Percentiles rank a stretch among this genome's conserved stretches.
Conservation (phyloP, 2,113 vertebrate species). For the Urocolius indicus region DNA sequence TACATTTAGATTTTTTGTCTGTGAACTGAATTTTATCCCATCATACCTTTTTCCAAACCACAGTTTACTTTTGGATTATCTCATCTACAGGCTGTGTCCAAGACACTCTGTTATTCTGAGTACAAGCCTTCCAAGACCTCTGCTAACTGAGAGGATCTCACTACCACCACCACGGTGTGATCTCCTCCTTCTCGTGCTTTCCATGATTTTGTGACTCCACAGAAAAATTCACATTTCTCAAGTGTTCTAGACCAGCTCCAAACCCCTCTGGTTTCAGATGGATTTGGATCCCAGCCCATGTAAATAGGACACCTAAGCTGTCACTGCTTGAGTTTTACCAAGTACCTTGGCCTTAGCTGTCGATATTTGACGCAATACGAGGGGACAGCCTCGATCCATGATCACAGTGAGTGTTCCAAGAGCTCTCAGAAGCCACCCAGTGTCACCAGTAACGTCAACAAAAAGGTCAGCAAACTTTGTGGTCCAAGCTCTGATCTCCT, state of each 20-base stretch:
- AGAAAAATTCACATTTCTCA: neutral
- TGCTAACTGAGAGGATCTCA: neutral
- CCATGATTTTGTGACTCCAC: neutral
- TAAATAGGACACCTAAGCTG: neutral
- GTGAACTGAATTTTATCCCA: neutral
- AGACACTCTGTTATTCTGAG: neutral
- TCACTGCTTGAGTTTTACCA: neutral
- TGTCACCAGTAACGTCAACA: constrained; percentile 22
- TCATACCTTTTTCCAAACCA: neutral
- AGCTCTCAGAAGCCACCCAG: neutral
- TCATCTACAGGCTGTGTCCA: neutral
- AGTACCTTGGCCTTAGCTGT: neutral
- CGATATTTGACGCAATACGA: neutral
- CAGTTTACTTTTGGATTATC: neutral
- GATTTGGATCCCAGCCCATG: neutral
- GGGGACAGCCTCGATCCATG: neutral
- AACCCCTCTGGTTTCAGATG: neutral
- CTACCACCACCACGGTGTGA: neutral
- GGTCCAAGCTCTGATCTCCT: constrained; percentile 18
- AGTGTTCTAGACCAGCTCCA: neutral
- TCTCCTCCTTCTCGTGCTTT: neutral
- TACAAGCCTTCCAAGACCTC: neutral
- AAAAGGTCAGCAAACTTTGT: constrained; percentile 36
- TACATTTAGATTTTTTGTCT: neutral
- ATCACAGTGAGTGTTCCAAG: neutral